phyloP scores from a whole-genome alignment of 2,888 invertebrate species.

The Agriopis leucophaearia region DNA sequence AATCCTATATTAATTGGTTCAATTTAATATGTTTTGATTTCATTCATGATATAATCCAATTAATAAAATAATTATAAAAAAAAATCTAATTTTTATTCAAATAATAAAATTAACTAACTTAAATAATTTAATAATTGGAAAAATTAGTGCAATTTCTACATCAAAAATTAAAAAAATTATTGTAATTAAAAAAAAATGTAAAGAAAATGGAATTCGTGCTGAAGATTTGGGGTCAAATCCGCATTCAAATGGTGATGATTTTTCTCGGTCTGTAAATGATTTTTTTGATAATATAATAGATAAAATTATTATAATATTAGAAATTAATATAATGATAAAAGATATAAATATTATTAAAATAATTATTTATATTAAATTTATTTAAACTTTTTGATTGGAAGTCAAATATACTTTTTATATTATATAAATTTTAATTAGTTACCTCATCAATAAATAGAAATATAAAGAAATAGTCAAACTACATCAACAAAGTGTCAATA shows the following conservation, averaged over 20 bases:
- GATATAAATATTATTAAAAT: conserved; percentile 67
- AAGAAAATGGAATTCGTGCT: conserved; percentile 71
- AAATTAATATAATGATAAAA: conserved; percentile 70
- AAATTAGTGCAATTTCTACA: conserved; percentile 89
- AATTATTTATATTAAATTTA: conserved; percentile 87
- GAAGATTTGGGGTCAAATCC: conserved; percentile 75
- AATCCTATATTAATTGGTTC: conserved; percentile 71
- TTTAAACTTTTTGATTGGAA: conserved; percentile 90
- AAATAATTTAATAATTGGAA: conserved; percentile 84
- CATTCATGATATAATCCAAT: conserved; percentile 75
- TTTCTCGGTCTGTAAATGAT: conserved; percentile 87
- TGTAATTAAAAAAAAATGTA: conserved; percentile 89
- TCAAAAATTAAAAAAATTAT: conserved; percentile 91
- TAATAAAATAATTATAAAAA: conserved; percentile 85
- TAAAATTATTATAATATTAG: conserved; percentile 80
- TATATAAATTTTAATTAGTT: conserved; percentile 87
- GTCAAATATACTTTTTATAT: conserved; percentile 90
- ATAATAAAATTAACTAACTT: conserved; percentile 62
- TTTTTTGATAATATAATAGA: conserved; percentile 86
- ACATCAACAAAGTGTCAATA: conserved; percentile 78
- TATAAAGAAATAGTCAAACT: conserved; percentile 75
- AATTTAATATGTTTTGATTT: conserved; percentile 77
- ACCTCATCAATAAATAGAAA: conserved; percentile 90
- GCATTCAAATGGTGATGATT: conserved; percentile 88
- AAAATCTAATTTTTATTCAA: conserved; percentile 67